Evolutionary conservation across 2,888 invertebrate species (phyloP), one percentile per base, ranked within the genome.

Genomic region (Chesias legatella): DNA sequence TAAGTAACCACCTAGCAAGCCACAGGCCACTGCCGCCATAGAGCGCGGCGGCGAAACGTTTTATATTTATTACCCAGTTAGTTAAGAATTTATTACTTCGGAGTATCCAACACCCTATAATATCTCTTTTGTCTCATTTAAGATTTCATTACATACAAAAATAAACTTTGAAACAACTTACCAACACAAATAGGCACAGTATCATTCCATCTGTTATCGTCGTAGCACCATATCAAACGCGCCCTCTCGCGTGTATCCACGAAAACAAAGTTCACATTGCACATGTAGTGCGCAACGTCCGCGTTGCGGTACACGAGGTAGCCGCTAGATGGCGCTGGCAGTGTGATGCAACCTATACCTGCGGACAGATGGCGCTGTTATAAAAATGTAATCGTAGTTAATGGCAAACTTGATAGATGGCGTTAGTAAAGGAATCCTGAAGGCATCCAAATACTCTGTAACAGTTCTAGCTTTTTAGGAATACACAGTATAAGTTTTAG

Each of bases 301-400:
- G 90, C 88, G 58, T 91, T 93, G 58, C 91, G 90, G 72, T 91
- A 91, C 61, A 92, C 91, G 7, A 93, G 69, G 68, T 92, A 92
- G 30, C 93, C 94, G 74, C 92, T 90, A 68, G 89, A 86, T 59
- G 94, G 94, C 63, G 92, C 79, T 60, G 79, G 61, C 21, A 91
- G 82, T 20, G 91, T 91, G 7, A 92, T 89, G 67, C 94, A 94
- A 37, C 93, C 93, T 43, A 93, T 73, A 65, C 92, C 93, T 93
- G 77, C 33, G 58, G 59, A 38, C 5, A 63, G 64, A 66, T 61
- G 62, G 55, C 63, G 56, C 41, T 58, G 35, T 48, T 48, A 27
- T 1, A 24, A 25, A 38, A 22, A 21, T 37, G 33, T 13, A n/a
- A 7, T 13, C 6, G 13, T 28, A 25, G 31, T 7, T 13, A 0